Base-by-base conservation (phyloP, 2,888 invertebrate species). In the Hydropsyche betteni region DNA sequence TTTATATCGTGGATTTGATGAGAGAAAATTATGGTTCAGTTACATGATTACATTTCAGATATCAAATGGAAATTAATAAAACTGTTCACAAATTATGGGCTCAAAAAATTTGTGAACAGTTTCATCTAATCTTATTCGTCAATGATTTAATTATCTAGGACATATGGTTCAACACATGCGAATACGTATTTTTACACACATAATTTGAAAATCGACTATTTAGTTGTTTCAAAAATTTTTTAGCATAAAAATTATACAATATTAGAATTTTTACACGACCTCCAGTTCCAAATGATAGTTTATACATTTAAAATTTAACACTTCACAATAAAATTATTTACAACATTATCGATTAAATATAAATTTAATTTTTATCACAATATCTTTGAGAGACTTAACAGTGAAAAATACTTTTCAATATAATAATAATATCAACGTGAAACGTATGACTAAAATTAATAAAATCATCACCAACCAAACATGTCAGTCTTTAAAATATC, bases 81-180 rank as follows among this genome's bases (percentile, higher is more conserved):
- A 76, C 73, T 69, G 16, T 75, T 76, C 76, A 76, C 77, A 79
- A 79, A 77, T 79, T 77, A 71, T 72, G 79, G 79, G 79, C 79
- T 79, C 79, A 52, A 74, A 72, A 77, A 75, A 79, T 76, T 79
- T 77, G 77, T 74, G 68, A 75, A 58, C 72, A 75, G 70, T 71
- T 77, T 77, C 72, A 72, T 58, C 36, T 33, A 14, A 24, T 44
- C 16, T 55, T 55, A 55, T n/a, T 12, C 58, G 10, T 58, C 3
- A 58, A 24, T 8, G 58, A 16, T 58, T 24, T 16, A 24, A 58
- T 44, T 8, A 24, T 58, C 58, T 58, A 58, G 16, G 16, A 58
- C 53, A 58, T 24, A 24, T 58, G 58, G 16, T 58, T 58, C 16
- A 44, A 58, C 58, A 58, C 16, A 44, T 44, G 44, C 10, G 2